These are phyloP conservation scores for Notoglanidium macrostoma DNA, from an alignment of 2,797 vertebrate species.

Conservation along the genomic window DNA sequence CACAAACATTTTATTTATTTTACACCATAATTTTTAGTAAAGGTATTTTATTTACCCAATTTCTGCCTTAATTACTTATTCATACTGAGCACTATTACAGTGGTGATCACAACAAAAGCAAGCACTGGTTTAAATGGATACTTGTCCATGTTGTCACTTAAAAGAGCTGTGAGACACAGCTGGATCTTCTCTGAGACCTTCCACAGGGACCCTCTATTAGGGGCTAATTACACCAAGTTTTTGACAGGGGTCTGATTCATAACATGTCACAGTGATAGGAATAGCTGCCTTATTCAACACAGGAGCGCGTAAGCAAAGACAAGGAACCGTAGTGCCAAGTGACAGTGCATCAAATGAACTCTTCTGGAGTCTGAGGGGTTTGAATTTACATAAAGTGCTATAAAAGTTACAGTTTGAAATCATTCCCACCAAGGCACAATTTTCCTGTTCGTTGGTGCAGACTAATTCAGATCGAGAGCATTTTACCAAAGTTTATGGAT, in stretches of 20 bases:
- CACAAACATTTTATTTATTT: not conserved
- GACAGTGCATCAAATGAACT: not conserved
- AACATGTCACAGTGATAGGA: constrained; percentile 20
- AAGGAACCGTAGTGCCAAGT: not conserved
- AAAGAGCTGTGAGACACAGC: not conserved
- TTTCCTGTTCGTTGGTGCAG: not conserved
- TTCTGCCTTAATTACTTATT: not conserved
- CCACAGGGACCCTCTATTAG: not conserved
- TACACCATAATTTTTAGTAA: not conserved
- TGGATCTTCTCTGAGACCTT: not conserved
- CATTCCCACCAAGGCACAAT: not conserved
- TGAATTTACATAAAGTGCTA: not conserved
- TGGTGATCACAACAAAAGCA: not conserved
- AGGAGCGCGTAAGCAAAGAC: not conserved
- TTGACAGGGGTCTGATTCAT: constrained; percentile 10
- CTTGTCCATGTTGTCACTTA: not conserved
- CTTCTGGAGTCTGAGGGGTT: not conserved
- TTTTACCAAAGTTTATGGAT: not conserved
- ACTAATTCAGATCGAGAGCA: not conserved
- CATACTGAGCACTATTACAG: not conserved
- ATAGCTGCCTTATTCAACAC: constrained; percentile 26
- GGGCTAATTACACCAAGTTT: constrained; percentile 3
- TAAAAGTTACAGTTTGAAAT: not conserved
- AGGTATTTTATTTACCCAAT: not conserved
- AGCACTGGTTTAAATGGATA: not conserved